Base-by-base conservation (phyloP, 2,888 invertebrate genomes). In the Diaphora mendica region DNA sequence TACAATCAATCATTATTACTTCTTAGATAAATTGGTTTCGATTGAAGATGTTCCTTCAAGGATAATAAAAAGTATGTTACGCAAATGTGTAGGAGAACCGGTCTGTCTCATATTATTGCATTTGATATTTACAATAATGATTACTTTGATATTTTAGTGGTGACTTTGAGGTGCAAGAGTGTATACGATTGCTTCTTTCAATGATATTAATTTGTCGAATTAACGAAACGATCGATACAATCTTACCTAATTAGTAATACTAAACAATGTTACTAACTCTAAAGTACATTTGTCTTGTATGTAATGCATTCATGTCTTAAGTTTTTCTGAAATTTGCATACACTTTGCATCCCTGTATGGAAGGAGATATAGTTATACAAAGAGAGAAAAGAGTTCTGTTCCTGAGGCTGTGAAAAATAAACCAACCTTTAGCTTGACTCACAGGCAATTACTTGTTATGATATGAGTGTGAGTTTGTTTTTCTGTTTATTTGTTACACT, bases 41-140 rank as follows among this genome's bases (percentile, higher is more conserved):
- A 1, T 33, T 13, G 23, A 42, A 30, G 64, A 70, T 35, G 48
- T 64, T 64, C 59, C 62, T 44, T 70, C 70, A 70, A 64, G 48
- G 64, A 64, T 64, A 33, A 30, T 62, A 26, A 62, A 64, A 64
- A 48, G 70, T 70, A 48, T 70, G 44, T 70, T 33, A 33, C 33
- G 51, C 33, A 51, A 68, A 33, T 42, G 48, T 33, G 23, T 20
- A 48, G 42, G 33, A 64, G 11, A 70, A 64, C 70, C 44, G 44
- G 70, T 68, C 44, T 48, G 48, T 9, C 51, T 44, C 62, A 39
- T 35, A 20, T 23, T 35, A 33, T 35, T 64, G 17, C 64, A 64
- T 65, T 65, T 55, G 68, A 55, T 51, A 55, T 68, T 68, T 68
- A 68, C 55, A 23, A 55, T 55, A 35, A 55, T 55, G 68, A 39